Percentiles rank a stretch among this genome's conserved stretches.
Evolutionary conservation across 2,888 invertebrate species (phyloP).

Genomic region (Drosophila lutescens): DNA sequence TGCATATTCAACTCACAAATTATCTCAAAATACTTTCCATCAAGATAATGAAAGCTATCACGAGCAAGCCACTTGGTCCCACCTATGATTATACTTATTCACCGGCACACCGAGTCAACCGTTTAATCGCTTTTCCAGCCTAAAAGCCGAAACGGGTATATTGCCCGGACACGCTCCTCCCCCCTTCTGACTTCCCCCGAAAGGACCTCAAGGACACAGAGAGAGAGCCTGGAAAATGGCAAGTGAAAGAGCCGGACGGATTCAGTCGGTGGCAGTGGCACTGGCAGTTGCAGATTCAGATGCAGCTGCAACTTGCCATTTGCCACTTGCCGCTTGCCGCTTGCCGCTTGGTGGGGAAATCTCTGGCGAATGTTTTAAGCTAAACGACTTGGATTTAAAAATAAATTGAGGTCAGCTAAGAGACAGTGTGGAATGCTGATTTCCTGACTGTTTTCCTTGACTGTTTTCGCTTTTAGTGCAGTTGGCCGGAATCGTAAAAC

Average conservation of each 20-base stretch:
- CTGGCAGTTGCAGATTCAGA: constrained; percentile 26
- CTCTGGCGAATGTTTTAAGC: constrained; percentile 67
- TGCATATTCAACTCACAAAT: background rate
- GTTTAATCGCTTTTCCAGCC: constrained; percentile 14
- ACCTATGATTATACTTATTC: constrained; percentile 13
- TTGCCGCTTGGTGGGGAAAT: constrained; percentile 17
- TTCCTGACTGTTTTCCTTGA: constrained; percentile 25
- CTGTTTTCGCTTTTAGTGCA: constrained; percentile 52
- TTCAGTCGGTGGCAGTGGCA: constrained; percentile 29
- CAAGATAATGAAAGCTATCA: constrained; percentile 17
- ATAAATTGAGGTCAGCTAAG: constrained; percentile 72
- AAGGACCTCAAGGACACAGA: constrained; percentile 15
- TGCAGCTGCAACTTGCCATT: constrained; percentile 14
- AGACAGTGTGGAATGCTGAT: constrained; percentile 50
- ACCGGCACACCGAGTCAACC: background rate
- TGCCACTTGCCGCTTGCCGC: constrained; percentile 1
- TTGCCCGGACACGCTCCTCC: constrained; percentile 4
- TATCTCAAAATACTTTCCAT: background rate
- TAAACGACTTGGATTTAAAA: constrained; percentile 71
- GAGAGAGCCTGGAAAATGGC: constrained; percentile 13
- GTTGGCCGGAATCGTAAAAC: constrained; percentile 62
- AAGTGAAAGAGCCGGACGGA: constrained; percentile 13
- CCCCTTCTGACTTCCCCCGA: background rate
- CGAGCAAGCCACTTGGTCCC: background rate
- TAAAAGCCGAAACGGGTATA: constrained; percentile 4